Evolutionary conservation across 2,113 vertebrate species (phyloP).

Genomic region (Erythrocercus mccallii): DNA sequence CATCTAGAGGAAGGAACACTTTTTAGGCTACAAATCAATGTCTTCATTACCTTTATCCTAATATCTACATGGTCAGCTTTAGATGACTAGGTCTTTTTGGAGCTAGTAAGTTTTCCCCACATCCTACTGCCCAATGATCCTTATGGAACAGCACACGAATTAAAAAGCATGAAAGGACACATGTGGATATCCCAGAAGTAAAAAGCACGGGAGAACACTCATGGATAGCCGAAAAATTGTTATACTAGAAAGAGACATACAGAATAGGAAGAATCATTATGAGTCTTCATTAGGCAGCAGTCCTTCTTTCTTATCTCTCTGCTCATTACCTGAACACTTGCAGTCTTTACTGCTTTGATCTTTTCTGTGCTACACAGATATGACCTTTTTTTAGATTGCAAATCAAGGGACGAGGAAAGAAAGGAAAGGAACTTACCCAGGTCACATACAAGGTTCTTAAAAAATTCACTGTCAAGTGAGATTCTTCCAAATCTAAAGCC

Average conservation of each 20-base stretch:
- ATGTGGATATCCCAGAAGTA: background rate
- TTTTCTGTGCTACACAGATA: background rate
- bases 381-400: background rate
- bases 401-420: background rate
- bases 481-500: background rate
- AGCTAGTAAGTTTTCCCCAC: background rate
- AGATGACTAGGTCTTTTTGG: background rate
- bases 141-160: background rate
- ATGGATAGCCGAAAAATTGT: background rate
- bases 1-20: background rate
- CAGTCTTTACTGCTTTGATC: background rate
- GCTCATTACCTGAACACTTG: background rate
- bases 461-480: background rate
- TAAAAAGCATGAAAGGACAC: background rate
- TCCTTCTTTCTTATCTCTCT: background rate
- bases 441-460: background rate
- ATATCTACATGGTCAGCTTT: background rate
- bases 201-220: background rate
- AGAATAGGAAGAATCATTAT: background rate
- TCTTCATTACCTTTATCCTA: background rate
- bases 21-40: background rate
- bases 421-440: background rate
- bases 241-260: background rate
- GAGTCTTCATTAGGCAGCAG: background rate
- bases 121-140: background rate